Base-by-base conservation (phyloP, 2,113 vertebrate genomes). In the Syngnathus typhle region DNA sequence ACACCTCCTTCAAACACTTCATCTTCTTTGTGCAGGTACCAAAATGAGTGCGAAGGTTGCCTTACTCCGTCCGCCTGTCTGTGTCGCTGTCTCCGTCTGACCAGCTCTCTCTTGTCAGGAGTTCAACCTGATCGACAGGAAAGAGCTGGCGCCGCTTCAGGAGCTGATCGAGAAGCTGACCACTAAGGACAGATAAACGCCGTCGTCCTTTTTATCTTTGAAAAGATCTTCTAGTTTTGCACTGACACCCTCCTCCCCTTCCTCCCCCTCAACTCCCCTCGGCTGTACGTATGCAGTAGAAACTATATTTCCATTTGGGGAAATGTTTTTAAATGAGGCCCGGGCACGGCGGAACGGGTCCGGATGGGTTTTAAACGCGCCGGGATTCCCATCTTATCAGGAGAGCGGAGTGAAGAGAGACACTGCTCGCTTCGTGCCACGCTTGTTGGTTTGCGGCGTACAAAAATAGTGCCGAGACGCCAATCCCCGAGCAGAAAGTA, bases 1-100 rank as follows among this genome's bases (percentile, higher is more conserved):
- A 98, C 91, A 97, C 96, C 12, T 98, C 96, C 15, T 98, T 98
- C 91, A 98, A 98, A 90, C 95, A 98, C 93, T 98, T 98, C 88
- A 98, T 98, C 87, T 98, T 97, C 85, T 98, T 98, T 4, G 95
- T 98, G 84, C 96, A 98, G 94, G 96, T 96, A 68, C 43, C 27
- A 13, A 39, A 5, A 16, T 32, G 15, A 2, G 5, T 7, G 27
- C 8, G 13, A 6, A 3, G 41, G 9, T 41, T 12, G 18, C 5
- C 36, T 19, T 0, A 10, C 16, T 41, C 36, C 5, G 9, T 41
- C n/a, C 6, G 3, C 16, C 9, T 7, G 19, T 21, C 19, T 37
- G 23, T 32, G 56, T 15, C 56, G 41, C 5, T 5, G 12, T n/a
- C 5, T 11, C 19, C 39, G n/a, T 8, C 41, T 43, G 9, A 9